Conservation (phyloP, 1,140 invertebrate genomes). For the Antheraea mylitta region DNA sequence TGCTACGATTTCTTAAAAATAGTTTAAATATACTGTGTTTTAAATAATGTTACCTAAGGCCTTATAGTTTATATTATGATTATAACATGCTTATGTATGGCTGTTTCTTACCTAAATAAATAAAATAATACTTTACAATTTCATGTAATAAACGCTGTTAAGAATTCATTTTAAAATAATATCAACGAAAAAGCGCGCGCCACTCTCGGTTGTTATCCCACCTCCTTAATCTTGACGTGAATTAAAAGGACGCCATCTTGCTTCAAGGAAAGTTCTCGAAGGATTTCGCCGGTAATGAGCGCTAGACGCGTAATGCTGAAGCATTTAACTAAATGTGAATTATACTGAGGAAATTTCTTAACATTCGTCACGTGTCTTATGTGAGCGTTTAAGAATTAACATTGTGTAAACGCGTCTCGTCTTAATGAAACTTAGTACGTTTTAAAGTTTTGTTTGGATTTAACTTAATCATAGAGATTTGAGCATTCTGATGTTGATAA, state of each 20-base stretch:
- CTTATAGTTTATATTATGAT: too few species aligned
- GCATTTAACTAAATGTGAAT: constrained; percentile 40
- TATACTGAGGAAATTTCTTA: constrained; percentile 41
- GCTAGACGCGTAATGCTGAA: constrained; percentile 34
- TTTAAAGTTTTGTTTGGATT: neutral
- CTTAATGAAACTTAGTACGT: neutral
- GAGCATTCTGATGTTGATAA: neutral
- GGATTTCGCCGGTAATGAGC: constrained; percentile 38
- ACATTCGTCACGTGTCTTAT: constrained; percentile 32
- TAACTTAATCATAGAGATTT: neutral
- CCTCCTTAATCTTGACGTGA: constrained; percentile 20
- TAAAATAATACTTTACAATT: too few species aligned
- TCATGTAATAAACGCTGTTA: too few species aligned
- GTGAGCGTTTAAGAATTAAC: neutral
- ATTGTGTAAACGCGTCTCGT: neutral
- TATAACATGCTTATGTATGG: too few species aligned
- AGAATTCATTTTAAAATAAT: too few species aligned
- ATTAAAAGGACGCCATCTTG: constrained; percentile 46
- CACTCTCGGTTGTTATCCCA: neutral
- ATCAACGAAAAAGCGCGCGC: neutral
- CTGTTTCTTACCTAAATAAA: too few species aligned
- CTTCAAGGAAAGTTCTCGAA: constrained; percentile 32
- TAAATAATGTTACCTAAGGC: too few species aligned
- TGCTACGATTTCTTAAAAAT: too few species aligned
- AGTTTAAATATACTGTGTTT: too few species aligned